These are phyloP conservation scores for Myotis planiceps DNA, from an alignment of 2,797 vertebrate species.

Conservation along the genomic window DNA sequence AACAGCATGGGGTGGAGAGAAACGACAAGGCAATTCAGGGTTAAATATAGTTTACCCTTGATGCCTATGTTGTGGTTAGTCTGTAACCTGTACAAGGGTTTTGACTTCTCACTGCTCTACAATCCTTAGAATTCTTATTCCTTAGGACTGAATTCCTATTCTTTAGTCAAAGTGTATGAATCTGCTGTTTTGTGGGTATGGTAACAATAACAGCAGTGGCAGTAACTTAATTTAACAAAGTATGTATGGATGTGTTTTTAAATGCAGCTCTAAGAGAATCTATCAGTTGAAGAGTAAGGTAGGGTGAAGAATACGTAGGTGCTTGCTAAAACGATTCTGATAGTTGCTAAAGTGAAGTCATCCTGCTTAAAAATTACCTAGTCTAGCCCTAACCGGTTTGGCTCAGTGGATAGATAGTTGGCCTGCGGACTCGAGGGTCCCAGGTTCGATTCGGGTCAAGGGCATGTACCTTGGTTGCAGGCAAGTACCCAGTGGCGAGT, in stretches of 20 bases:
- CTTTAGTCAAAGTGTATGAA: not conserved
- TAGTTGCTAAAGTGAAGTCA: slow-evolving; percentile 23
- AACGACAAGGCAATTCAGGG: not conserved
- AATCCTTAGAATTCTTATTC: slow-evolving; percentile 17
- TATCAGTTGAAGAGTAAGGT: not conserved
- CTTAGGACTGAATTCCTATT: not conserved
- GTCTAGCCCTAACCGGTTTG: not conserved
- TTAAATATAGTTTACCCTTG: slow-evolving; percentile 7
- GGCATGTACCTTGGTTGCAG: too few relatives aligned
- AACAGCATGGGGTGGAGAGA: not conserved
- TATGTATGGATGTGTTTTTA: not conserved
- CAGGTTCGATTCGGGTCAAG: too few relatives aligned
- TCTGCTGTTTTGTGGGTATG: not conserved
- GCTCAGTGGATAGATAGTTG: too few relatives aligned
- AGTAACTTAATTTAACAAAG: not conserved
- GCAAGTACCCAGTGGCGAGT: too few relatives aligned
- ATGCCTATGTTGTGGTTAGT: not conserved
- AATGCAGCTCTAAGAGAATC: not conserved
- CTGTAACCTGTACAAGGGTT: not conserved
- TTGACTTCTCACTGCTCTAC: not conserved
- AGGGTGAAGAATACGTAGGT: not conserved
- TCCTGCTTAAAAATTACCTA: slow-evolving; percentile 1
- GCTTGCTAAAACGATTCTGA: slow-evolving; percentile 29
- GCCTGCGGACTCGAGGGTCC: too few relatives aligned
- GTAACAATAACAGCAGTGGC: not conserved